Evolutionary conservation across 30 jellyfish, hydroid and myxozoan species (phyloP), one percentile per base, ranked within the genome.

Genomic region (Hydra vulgaris): DNA sequence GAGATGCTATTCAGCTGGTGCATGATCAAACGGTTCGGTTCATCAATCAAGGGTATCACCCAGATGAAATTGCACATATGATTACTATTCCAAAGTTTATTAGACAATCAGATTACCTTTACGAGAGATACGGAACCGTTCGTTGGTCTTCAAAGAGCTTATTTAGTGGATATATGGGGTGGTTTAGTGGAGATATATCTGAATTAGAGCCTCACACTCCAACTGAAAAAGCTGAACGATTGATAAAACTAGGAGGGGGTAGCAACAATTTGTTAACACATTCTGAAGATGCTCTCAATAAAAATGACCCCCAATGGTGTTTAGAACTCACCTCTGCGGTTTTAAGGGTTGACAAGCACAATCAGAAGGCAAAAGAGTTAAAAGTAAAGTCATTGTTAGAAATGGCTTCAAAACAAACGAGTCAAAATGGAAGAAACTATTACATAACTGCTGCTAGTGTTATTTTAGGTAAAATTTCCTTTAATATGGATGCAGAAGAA

Each of bases 151-250:
- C 81, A 21, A 73, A 73, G 0, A 25, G 81, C 8, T 25, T 73
- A 18, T 73, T 73, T 0, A 25, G 74, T 19, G 81, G 81, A 0
- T 73, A 73, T 73, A 73, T 73, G 81, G 81, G 81, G 21, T 73
- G 81, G 81, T 73, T 73, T 73, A 73, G 81, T 1, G 81, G 81
- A 21, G 81, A 73, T 73, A 73, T 73, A 21, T 19, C 81, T 21
- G 81, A 73, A 18, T 73, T 73, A 18, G 61, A 26, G 27, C 81
- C 81, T 21, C 66, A 21, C 22, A 22, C 66, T 7, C 81, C 81
- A 0, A 15, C 66, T 22, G 81, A 73, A 73, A 23, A 25, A 21
- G 81, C 81, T 73, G 66, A 73, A 23, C 81, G 81, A 7, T 21
- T 73, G 1, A 25, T 1, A 21, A 73, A 73, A 74, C 81, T 73